These are phyloP conservation scores for Perdita meconis DNA, from an alignment of 2,888 invertebrate species.

Conservation along the genomic window DNA sequence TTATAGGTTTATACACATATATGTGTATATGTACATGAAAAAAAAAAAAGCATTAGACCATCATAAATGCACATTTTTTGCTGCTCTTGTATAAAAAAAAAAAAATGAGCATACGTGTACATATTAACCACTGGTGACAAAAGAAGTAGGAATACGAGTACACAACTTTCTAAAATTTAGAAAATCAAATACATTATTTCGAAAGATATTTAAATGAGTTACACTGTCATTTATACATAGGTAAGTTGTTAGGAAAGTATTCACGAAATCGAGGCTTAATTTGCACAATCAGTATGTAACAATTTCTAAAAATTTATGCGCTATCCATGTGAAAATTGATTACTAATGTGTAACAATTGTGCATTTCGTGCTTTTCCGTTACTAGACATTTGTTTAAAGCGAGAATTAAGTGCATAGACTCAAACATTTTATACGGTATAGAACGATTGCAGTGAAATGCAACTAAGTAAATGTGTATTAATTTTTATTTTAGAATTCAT, in stretches of 20 bases:
- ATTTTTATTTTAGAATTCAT: conserved; percentile 88
- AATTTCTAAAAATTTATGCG: conserved; percentile 15
- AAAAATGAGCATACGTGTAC: conserved; percentile 28
- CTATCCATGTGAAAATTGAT: conserved; percentile 34
- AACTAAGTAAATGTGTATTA: conserved; percentile 37
- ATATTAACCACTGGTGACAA: conserved; percentile 44
- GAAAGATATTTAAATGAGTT: conserved; percentile 30
- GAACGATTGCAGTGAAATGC: neutral
- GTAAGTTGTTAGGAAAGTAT: conserved; percentile 42
- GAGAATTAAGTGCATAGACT: conserved; percentile 33
- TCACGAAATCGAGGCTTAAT: conserved; percentile 4
- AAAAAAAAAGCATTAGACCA: conserved; percentile 28
- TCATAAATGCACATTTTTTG: conserved; percentile 26
- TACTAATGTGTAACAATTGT: conserved; percentile 46
- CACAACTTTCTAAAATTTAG: conserved; percentile 32
- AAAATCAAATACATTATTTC: conserved; percentile 11
- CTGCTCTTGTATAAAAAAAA: conserved; percentile 18
- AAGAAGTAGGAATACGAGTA: conserved; percentile 34
- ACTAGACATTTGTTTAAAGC: conserved; percentile 42
- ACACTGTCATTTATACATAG: conserved; percentile 27
- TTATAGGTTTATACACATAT: conserved; percentile 17
- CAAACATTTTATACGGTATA: conserved; percentile 10
- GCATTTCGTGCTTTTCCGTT: conserved; percentile 55
- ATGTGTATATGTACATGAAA: conserved; percentile 18
- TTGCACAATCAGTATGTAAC: neutral